Conservation (phyloP, 2,888 invertebrate species). For the Buathra laborator region DNA sequence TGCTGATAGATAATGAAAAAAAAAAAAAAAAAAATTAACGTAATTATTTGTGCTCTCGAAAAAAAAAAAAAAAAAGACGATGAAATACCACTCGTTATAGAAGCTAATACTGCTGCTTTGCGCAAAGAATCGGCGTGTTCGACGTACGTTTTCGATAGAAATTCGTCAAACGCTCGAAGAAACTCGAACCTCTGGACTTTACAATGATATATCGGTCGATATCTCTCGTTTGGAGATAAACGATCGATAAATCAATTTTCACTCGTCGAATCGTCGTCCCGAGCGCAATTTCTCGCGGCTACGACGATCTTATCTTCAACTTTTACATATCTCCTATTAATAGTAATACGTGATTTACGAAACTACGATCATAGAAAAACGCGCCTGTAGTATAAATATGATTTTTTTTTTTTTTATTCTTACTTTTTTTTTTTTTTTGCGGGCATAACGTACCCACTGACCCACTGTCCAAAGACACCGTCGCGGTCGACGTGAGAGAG, state of each 20-base stretch:
- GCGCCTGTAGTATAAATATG: constrained; percentile 63
- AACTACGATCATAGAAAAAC: constrained; percentile 66
- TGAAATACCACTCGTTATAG: constrained; percentile 38
- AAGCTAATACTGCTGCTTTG: constrained; percentile 65
- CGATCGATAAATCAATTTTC: constrained; percentile 7
- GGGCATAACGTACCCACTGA: constrained; percentile 19
- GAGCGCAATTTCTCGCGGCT: background rate
- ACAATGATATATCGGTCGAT: constrained; percentile 15
- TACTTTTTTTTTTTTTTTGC: constrained; percentile 9
- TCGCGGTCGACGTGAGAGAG: constrained; percentile 43
- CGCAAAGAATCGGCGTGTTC: constrained; percentile 45
- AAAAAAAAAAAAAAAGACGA: constrained; percentile 18
- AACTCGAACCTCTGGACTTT: constrained; percentile 34
- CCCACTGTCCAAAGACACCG: background rate
- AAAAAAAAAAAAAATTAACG: constrained; percentile 1
- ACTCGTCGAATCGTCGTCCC: constrained; percentile 2
- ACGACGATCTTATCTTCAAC: constrained; percentile 5
- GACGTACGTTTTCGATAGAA: constrained; percentile 21
- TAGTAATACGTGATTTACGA: constrained; percentile 62
- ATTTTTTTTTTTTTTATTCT: background rate
- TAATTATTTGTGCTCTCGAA: constrained; percentile 18
- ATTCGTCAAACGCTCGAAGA: constrained; percentile 27
- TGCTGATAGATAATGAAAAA: constrained; percentile 31
- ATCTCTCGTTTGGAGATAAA: constrained; percentile 25
- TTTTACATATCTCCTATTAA: constrained; percentile 20